Evolutionary conservation across 92 coral and sea anemone genomes (phyloP).

Genomic region (Phenganax marumi): DNA sequence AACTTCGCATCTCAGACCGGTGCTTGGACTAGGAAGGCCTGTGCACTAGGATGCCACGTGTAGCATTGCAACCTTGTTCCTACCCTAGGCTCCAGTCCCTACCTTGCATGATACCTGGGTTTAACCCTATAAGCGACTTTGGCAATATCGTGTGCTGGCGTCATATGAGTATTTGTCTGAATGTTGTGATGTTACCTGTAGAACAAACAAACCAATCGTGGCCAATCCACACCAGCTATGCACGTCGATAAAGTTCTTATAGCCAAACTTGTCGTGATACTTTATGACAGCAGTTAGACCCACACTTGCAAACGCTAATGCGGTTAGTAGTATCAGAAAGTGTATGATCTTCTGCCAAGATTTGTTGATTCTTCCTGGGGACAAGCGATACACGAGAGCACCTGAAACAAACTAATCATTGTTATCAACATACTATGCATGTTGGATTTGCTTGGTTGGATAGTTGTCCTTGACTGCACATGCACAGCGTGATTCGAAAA

Average conservation of each 20-base stretch:
- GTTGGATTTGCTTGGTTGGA: background rate
- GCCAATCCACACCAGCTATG: slow-evolving; percentile 37
- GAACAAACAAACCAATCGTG: slow-evolving; percentile 22
- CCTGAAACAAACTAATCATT: background rate
- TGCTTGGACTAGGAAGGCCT: too few species aligned
- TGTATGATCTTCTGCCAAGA: slow-evolving; percentile 20
- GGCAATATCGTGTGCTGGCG: background rate
- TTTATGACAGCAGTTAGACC: slow-evolving; percentile 22
- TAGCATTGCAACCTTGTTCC: too few species aligned
- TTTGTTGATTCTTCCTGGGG: background rate
- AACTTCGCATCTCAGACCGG: too few species aligned
- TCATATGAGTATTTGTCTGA: background rate
- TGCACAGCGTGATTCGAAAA: too few species aligned
- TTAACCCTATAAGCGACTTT: background rate
- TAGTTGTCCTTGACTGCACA: too few species aligned
- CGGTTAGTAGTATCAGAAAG: slow-evolving; percentile 1
- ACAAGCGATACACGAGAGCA: slow-evolving; percentile 24
- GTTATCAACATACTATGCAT: background rate
- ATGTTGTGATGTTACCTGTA: slow-evolving; percentile 10
- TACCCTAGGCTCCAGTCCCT: background rate
- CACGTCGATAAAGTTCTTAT: background rate
- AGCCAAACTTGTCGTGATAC: background rate
- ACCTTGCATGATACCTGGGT: background rate
- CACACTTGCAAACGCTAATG: slow-evolving; percentile 17
- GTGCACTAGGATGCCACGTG: too few species aligned